phyloP scores from a whole-genome alignment of 2,113 vertebrate species.

The Notiomystis cincta region DNA sequence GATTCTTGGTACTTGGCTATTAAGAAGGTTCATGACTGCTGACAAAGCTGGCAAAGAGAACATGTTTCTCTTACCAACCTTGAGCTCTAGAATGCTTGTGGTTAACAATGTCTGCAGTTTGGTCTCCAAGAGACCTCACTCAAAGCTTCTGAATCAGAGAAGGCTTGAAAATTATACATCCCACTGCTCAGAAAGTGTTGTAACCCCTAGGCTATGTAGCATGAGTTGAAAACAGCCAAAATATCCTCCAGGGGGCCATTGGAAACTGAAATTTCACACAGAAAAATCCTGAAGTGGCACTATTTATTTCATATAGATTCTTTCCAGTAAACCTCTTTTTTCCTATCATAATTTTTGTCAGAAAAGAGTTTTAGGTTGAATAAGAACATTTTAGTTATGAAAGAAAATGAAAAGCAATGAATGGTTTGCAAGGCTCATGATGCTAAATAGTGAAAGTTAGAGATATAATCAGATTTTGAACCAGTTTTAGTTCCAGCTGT shows the following conservation, averaged over 20 bases:
- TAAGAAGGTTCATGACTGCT: background rate
- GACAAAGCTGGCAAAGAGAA: background rate
- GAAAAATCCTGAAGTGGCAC: background rate
- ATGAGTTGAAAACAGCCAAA: background rate
- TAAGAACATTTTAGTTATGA: background rate
- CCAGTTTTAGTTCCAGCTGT: background rate
- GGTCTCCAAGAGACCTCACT: background rate
- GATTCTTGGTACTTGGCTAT: background rate
- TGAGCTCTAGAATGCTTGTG: background rate
- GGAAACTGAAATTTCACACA: background rate
- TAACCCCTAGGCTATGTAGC: background rate
- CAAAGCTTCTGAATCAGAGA: background rate
- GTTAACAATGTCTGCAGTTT: background rate
- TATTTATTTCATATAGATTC: background rate
- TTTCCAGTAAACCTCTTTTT: background rate
- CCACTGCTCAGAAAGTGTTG: background rate
- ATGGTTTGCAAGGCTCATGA: accelerated
- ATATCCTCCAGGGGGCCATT: background rate
- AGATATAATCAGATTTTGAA: background rate
- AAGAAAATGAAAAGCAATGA: background rate
- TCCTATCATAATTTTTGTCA: background rate
- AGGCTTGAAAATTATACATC: background rate
- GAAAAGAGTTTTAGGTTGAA: background rate
- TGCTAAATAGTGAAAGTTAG: background rate
- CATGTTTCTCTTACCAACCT: background rate